Conservation (phyloP, 2,888 invertebrate species). For the Ormia ochracea region DNA sequence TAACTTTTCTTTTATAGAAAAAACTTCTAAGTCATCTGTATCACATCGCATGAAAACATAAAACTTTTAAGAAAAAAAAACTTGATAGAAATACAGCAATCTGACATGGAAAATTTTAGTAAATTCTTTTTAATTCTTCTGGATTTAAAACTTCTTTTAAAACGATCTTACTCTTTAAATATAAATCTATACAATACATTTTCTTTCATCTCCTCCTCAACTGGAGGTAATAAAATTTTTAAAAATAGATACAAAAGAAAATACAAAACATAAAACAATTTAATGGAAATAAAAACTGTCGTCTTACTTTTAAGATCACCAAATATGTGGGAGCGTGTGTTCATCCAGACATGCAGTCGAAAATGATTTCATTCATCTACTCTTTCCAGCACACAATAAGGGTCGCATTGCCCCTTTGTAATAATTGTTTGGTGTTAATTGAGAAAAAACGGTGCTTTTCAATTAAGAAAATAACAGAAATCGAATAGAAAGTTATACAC, state of each 20-base stretch:
- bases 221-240: background rate
- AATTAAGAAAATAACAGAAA: background rate
- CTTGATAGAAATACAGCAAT: background rate
- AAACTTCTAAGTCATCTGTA: no score
- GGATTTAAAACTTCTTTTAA: conserved; percentile 3
- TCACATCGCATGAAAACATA: no score
- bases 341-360: conserved; percentile 14
- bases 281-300: conserved; percentile 22
- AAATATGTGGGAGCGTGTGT: background rate
- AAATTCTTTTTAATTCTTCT: background rate
- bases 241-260: conserved; percentile 36
- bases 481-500: background rate
- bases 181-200: background rate
- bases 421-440: conserved; percentile 36
- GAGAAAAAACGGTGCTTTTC: background rate
- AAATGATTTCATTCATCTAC: background rate
- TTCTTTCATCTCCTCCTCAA: background rate
- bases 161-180: background rate
- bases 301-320: background rate
- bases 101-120: background rate
- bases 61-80: background rate
- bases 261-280: conserved; percentile 28
- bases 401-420: background rate
- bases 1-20: no score
- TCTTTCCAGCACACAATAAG: background rate